phyloP scores from a whole-genome alignment of 2,797 vertebrate species.

The Microctenopoma lineatum region DNA sequence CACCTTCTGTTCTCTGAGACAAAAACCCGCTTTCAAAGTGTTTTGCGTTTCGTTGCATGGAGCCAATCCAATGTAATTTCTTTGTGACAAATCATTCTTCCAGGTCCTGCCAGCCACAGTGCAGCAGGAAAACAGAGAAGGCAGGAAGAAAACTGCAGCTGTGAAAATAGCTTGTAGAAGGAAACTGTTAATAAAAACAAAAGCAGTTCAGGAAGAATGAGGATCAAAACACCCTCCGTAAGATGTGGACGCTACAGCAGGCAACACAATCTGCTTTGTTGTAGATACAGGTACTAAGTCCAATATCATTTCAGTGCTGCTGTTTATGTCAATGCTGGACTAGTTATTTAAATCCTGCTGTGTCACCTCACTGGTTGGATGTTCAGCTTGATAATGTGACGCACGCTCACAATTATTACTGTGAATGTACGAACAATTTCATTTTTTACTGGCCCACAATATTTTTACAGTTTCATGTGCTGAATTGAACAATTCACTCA shows the following conservation, averaged over 20 bases:
- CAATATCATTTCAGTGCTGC: slow-evolving; percentile 25
- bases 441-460: slow-evolving; percentile 34
- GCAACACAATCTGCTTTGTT: slow-evolving; percentile 29
- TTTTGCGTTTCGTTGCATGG: slow-evolving; percentile 28
- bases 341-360: slow-evolving; percentile 45
- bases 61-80: slow-evolving; percentile 47
- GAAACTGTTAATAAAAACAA: slow-evolving; percentile 54
- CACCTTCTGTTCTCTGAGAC: slow-evolving; percentile 28
- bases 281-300: neutral
- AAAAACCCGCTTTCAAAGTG: slow-evolving; percentile 20
- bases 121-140: slow-evolving; percentile 26
- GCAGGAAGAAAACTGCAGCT: slow-evolving; percentile 37
- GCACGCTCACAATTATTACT: slow-evolving; percentile 29
- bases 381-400: slow-evolving; percentile 34
- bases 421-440: slow-evolving; percentile 34
- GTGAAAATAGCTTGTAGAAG: slow-evolving; percentile 47
- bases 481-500: slow-evolving; percentile 44
- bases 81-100: slow-evolving; percentile 29
- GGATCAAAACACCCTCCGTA: slow-evolving; percentile 31
- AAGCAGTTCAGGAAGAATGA: slow-evolving; percentile 33
- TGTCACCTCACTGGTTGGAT: slow-evolving; percentile 17
- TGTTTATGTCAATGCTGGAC: slow-evolving; percentile 32
- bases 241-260: slow-evolving; percentile 24
- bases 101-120: slow-evolving; percentile 25
- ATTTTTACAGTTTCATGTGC: slow-evolving; percentile 42